Base-by-base conservation (phyloP, 2,888 invertebrate species). In the Steinernema carpocapsae region DNA sequence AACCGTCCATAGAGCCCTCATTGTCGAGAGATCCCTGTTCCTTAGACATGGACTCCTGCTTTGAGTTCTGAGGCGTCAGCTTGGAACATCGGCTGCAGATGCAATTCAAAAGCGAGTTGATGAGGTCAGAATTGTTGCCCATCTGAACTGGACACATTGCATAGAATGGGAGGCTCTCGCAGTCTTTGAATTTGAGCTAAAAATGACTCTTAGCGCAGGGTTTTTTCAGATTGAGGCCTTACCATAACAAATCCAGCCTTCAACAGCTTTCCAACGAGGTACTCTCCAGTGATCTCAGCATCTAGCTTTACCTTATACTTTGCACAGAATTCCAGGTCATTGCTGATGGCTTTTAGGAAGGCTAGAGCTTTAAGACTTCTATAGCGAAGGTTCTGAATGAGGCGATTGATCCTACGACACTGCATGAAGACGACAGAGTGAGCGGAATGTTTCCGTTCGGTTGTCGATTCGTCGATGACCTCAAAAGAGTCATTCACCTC, bases 301-400 rank as follows among this genome's bases (percentile, higher is more conserved):
- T 64, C 64, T 7, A 64, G 64, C 64, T 64, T 64, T 32, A 26
- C 64, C 37, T 64, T 72, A 59, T 78, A 78, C 52, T 72, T 74
- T 26, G 79, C 78, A 26, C 77, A 77, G 12, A 79, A 71, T 59
- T 79, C 78, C 74, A 78, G 46, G 46, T 78, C 78, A 70, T 37
- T 70, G 72, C 79, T 78, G 19, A 78, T 19, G 29, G 45, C 42
- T n/a, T 80, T 80, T 12, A 79, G 51, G 29, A 78, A 76, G 19
- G 46, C 26, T 10, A 78, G 64, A 10, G 78, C 77, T 46, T 79
- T 78, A 14, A 78, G 26, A 1, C 79, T 45, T 6, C 78, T 73
- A 26, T 78, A 77, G 6, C 78, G 64, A 6, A 78, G 56, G 45
- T 79, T 80, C 17, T 80, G 78, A 24, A 74, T 73, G 70, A 78